Evolutionary conservation across 2,888 invertebrate species (phyloP), one percentile per base, ranked within the genome.

Genomic region (Hecatera dysodea): DNA sequence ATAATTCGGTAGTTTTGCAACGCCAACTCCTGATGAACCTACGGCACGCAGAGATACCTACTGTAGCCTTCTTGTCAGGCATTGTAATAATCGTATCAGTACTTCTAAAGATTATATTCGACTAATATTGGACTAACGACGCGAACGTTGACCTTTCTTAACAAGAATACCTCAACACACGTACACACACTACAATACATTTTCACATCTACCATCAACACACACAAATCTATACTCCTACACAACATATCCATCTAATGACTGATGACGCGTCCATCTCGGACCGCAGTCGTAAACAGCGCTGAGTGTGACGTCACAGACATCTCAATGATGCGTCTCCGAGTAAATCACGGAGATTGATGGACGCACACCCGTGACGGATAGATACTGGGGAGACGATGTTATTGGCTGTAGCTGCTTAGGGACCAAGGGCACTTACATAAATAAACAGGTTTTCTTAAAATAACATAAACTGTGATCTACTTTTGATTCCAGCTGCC

Each of bases 281-380:
- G 42, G 63, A 70, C 69, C 77, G 33, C 77, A 66, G 59, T 62
- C 61, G 76, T 73, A 82, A 86, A 77, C 82, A 80, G 33, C 67
- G 67, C 71, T 73, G 76, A 83, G 68, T 71, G 68, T 77, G 76
- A 86, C 75, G 77, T 86, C 80, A 78, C 78, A 71, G 76, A 86
- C 75, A 76, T 86, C 82, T 80, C 84, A 78, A 75, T 84, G 86
- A 80, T 80, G 75, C 84, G 84, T 86, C 82, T 85, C 70, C 63
- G 70, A 57, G 73, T 84, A 84, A 86, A 86, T 86, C 84, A 82
- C 61, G 17, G 65, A 84, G 84, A 84, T 84, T 84, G 86, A 86
- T 84, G 42, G 52, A 67, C 75, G 64, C 61, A 63, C 65, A 60
- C 6, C 9, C 46, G 61, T 83, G 83, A 81, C 65, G 67, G 84